Evolutionary conservation across 2,113 vertebrate species (phyloP), one percentile per base, ranked within the genome.

Genomic region (Hirundichthys speculiger): DNA sequence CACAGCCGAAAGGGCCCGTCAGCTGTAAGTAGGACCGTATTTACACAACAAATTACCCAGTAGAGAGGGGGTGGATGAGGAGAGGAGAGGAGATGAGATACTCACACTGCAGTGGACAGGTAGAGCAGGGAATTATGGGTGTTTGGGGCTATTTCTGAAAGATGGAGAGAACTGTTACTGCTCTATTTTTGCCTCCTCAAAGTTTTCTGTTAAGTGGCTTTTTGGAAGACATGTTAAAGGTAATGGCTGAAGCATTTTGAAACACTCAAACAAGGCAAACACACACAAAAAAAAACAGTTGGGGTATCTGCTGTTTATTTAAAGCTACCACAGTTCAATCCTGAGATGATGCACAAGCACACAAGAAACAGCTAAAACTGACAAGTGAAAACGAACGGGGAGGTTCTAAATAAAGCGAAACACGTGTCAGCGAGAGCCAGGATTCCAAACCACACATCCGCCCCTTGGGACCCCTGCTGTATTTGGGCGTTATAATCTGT

Each of bases 31-130:
- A 86, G 73, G 48, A 77, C 82, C 61, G 72, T 93, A 91, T 92
- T 92, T 92, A 89, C 89, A 88, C 84, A 91, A 90, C 88, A 92
- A 92, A 92, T 92, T 83, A 91, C 88, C 84, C 72, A 65, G 66
- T 83, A 86, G 86, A 83, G 83, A 70, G 70, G 74, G 73, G 41
- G 71, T 48, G 63, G 30, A 34, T 0, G 52, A 79, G 48, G 62
- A 63, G 77, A 69, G 46, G 34, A 49, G 70, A 59, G 62, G 48
- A 58, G 70, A 55, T 4, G 53, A 75, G 45, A 76, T 43, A 62
- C 77, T 80, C 47, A 27, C 41, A 58, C 46, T 72, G 79, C 67
- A 54, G 53, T 62, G 75, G 60, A 54, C 79, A 82, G 79, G 69
- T 70, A 73, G 74, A 66, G 83, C 70, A 55, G 69, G 52, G 79